Percentiles rank a stretch among this genome's conserved stretches.
These are phyloP conservation scores for Gibbula magus DNA, from an alignment of 2,888 invertebrate species.

Conservation along the genomic window DNA sequence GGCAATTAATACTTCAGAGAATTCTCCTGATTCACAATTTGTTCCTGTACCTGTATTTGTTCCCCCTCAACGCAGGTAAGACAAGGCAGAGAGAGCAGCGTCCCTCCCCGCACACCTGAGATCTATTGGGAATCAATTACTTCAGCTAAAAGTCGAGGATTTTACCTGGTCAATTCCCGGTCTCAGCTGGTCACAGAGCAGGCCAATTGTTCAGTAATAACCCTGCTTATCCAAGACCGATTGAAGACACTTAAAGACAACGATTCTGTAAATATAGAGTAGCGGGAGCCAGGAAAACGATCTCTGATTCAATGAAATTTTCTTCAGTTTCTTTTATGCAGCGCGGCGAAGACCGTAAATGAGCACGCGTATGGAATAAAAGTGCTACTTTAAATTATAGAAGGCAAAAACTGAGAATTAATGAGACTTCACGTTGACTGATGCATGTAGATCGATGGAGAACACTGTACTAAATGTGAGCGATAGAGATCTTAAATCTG, in stretches of 20 bases:
- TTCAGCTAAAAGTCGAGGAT: not conserved
- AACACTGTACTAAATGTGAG: too few species aligned
- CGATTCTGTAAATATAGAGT: slow-evolving; percentile 13
- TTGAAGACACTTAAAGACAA: slow-evolving; percentile 1
- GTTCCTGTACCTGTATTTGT: not conserved
- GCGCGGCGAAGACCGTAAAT: not conserved
- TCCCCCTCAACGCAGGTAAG: not conserved
- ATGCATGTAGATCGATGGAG: too few species aligned
- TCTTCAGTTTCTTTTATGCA: not conserved
- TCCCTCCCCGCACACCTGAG: not conserved
- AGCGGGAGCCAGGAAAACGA: not conserved
- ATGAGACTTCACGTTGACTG: too few species aligned
- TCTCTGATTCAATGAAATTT: not conserved
- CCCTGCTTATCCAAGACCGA: not conserved
- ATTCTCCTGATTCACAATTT: not conserved
- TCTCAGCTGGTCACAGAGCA: not conserved
- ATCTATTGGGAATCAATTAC: not conserved
- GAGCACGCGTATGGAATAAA: not conserved
- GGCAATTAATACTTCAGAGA: slow-evolving; percentile 10
- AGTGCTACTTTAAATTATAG: too few species aligned
- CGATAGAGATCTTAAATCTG: too few species aligned
- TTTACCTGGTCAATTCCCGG: not conserved
- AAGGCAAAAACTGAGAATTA: too few species aligned
- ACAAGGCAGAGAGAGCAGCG: not conserved
- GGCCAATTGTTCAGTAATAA: slow-evolving; percentile 6